Base-by-base conservation (phyloP, 2,888 invertebrate species). In the Cetonia aurata region DNA sequence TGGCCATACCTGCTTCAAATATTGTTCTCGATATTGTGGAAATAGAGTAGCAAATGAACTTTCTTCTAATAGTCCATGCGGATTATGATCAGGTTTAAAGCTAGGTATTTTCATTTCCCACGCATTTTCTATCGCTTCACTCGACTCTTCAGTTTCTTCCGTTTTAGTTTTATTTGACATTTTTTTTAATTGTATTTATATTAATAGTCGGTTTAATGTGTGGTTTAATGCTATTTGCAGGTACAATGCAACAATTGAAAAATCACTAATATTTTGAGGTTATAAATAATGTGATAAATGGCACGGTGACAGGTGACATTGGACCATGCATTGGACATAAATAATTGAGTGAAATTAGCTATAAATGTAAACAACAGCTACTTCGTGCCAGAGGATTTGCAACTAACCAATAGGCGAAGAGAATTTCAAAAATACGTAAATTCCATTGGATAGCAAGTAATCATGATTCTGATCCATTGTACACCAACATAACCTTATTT, bases 1-100 rank as follows among this genome's bases (percentile, higher is more conserved):
- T 0, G 98, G 96, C 98, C 98, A 99, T 80, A 95, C 94, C 87
- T 98, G 95, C 79, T 92, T 91, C 8, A 99, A 85, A 84, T 99
- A 99, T 79, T 95, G 93, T 84, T 99, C 99, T 71, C 99, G 89
- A 82, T 99, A 99, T 83, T 96, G 96, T 0, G 99, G 99, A 85
- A 99, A 99, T 13, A 99, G 86, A 0, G 96, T 96, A 0, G 98
- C 97, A 86, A 99, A 99, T 6, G 96, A 94, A 82, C 97, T 98
- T 86, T 99, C 98, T 82, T 95, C 95, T 8, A 96, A 80, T 56
- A 99, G 85, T 50, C 96, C 93, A 86, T 93, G 89, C 69, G 94
- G 95, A 85, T 97, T 98, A 82, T 99, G 93, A 79, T 94, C 93
- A 37, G 91, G 91, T 70, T 91, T 93, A 80, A 99, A 99, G 78